Base-by-base conservation (phyloP, 2,113 vertebrate genomes). In the Strix aluco region DNA sequence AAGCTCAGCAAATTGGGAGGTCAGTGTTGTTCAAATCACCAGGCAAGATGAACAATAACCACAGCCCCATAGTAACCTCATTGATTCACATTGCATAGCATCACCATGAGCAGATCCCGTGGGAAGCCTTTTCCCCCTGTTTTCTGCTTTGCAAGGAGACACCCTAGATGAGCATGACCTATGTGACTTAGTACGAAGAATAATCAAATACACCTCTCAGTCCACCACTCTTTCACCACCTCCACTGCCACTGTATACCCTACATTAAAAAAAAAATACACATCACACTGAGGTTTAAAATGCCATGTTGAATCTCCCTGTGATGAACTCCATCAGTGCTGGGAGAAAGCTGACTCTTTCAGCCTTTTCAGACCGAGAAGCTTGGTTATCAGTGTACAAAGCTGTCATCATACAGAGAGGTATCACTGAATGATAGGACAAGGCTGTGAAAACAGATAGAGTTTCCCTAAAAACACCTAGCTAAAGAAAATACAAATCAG, bases 401-500 rank as follows among this genome's bases (percentile, higher is more conserved):
- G 62, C 91, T 95, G 91, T 97, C 92, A 92, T 91, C 92, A 34
- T 42, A 69, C 51, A 88, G 74, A 87, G 61, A 4, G 17, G 61
- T 75, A 80, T 63, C 89, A 92, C 54, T 94, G 97, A 97, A 95
- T 88, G 89, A 96, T 44, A 96, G 29, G 46, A 52, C 55, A 92
- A 91, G 78, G 36, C 86, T 96, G 92, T 94, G 87, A 95, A 97
- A 97, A 92, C 81, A 96, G 83, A 95, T 71, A 70, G 70, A 72
- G 23, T 96, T 95, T 95, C 89, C 15, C 46, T 88, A 82, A 96
- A 94, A 94, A 55, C 38, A 47, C 42, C 67, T 73, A 34, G 66
- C 62, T 65, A 72, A 88, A 83, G 88, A 81, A 89, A 87, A 36
- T 20, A 75, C 10, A 72, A 40, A 91, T 61, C 71, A 49, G 85